phyloP scores from a whole-genome alignment of 2,113 vertebrate genomes.

The Holacanthus passer region DNA sequence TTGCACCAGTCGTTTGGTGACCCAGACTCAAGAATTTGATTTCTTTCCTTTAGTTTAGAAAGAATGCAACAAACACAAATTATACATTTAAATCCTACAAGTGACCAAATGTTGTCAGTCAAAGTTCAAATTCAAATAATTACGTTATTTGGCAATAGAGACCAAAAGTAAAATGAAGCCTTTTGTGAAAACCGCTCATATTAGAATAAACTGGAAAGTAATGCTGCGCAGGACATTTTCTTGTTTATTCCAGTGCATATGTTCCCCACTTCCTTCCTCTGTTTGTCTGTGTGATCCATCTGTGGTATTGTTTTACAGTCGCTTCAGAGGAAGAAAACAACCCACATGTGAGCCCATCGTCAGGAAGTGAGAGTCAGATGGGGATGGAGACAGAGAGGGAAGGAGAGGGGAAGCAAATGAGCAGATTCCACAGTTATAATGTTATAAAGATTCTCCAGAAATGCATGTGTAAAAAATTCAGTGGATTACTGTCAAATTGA shows the following conservation, averaged over 20 bases:
- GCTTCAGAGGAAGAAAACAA: conserved; percentile 55
- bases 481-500: neutral
- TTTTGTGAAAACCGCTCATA: neutral
- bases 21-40: neutral
- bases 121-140: neutral
- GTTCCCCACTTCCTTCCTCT: conserved; percentile 73
- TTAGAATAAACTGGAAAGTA: conserved; percentile 7
- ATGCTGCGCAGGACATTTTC: conserved; percentile 30
- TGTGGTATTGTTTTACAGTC: conserved; percentile 71
- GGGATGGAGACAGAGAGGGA: conserved; percentile 38
- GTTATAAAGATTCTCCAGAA: no score
- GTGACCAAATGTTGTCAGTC: neutral
- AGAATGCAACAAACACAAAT: neutral
- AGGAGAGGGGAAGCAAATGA: conserved; percentile 50
- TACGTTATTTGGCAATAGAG: neutral
- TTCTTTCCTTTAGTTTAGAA: conserved; percentile 6
- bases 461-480: neutral
- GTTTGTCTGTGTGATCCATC: conserved; percentile 67
- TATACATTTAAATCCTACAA: neutral
- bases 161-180: neutral
- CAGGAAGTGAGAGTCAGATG: conserved; percentile 72
- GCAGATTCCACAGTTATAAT: conserved; percentile 62
- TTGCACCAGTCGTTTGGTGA: conserved; percentile 21
- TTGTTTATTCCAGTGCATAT: conserved; percentile 63
- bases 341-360: conserved; percentile 38